phyloP scores from a whole-genome alignment of 2,113 vertebrate species.

The Cygnus atratus region DNA sequence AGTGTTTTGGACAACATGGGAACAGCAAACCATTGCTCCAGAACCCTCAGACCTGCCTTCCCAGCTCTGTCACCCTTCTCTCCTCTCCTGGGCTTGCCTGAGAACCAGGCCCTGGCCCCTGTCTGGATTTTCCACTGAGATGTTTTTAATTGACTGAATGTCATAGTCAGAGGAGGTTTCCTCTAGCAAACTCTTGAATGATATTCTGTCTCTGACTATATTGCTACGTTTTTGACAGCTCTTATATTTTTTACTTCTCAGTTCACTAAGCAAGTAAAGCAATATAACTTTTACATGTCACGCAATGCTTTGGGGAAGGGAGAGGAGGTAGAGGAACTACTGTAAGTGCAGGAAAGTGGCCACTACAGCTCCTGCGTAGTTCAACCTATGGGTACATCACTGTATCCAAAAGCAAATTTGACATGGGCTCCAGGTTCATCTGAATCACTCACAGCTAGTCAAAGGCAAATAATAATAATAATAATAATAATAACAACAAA shows the following conservation, averaged over 20 bases:
- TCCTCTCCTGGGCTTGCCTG: neutral
- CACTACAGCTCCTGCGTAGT: fast-evolving
- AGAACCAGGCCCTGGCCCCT: fast-evolving
- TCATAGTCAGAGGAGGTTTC: neutral
- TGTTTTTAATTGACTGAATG: neutral
- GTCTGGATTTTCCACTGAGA: neutral
- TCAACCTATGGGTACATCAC: fast-evolving
- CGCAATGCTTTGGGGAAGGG: fast-evolving
- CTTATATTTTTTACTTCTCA: neutral
- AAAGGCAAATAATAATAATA: neutral
- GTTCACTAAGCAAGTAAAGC: neutral
- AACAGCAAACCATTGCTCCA: neutral
- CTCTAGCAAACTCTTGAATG: neutral
- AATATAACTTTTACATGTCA: too few species aligned
- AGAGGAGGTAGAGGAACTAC: neutral
- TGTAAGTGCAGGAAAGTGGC: neutral
- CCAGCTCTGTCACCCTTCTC: neutral
- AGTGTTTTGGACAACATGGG: neutral
- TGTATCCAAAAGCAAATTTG: neutral
- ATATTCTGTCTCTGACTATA: neutral
- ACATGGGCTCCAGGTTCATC: neutral
- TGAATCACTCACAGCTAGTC: too few species aligned
- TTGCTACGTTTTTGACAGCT: neutral
- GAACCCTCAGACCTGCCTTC: neutral
- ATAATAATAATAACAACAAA: too few species aligned